Evolutionary conservation across 1,140 invertebrate species (phyloP).

Genomic region (Mya arenaria): DNA sequence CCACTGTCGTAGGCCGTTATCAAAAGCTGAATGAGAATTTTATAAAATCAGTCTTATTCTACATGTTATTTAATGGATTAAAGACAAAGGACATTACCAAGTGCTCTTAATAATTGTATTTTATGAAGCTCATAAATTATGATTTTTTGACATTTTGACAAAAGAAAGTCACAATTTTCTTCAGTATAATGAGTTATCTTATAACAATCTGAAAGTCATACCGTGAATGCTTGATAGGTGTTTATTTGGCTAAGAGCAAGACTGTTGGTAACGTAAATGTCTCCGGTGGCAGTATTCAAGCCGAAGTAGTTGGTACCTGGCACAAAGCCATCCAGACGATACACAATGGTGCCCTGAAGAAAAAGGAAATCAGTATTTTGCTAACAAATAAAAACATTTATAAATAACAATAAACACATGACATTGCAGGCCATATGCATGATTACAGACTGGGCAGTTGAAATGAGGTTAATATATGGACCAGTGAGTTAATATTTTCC

Average conservation of each 20-base stretch:
- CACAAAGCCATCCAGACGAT: slow-evolving; percentile 57
- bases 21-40: slow-evolving; percentile 63
- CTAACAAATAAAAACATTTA: slow-evolving; percentile 23
- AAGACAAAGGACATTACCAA: too few relatives aligned
- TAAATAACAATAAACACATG: too few relatives aligned
- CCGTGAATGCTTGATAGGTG: slow-evolving; percentile 31
- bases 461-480: too few relatives aligned
- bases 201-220: slow-evolving; percentile 7
- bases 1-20: slow-evolving; percentile 58
- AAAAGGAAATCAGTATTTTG: neutral
- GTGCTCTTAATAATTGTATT: too few relatives aligned
- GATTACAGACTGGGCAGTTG: too few relatives aligned
- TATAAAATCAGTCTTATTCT: too few relatives aligned
- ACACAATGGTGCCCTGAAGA: slow-evolving; percentile 65
- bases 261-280: slow-evolving; percentile 54
- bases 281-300: slow-evolving; percentile 64
- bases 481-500: too few relatives aligned
- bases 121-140: too few relatives aligned
- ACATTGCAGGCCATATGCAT: too few relatives aligned
- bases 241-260: slow-evolving; percentile 26
- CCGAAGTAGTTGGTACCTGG: slow-evolving; percentile 62
- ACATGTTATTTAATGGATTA: too few relatives aligned
- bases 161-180: too few relatives aligned
- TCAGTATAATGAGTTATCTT: neutral
- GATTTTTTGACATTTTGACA: too few relatives aligned